Evolutionary conservation across 2,113 vertebrate species (phyloP), one percentile per base, ranked within the genome.

Genomic region (Tachysurus fulvidraco): DNA sequence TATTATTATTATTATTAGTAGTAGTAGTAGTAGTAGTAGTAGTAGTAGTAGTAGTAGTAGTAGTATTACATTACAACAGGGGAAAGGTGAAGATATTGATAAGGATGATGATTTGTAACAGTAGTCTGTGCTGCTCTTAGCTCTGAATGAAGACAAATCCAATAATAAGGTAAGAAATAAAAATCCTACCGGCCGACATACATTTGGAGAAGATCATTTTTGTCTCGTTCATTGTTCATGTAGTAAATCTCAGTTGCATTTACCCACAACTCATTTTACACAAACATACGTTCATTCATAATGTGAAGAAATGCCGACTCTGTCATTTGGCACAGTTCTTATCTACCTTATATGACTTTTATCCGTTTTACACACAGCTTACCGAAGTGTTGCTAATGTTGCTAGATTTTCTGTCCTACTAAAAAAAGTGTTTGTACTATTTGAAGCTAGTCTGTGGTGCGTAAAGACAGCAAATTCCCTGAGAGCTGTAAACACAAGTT

Each of bases 1-100:
- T 67, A 67, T 67, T 67, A 67, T 67, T 67, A 67, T 67, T 67
- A 67, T 67, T 73, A 44, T n/a, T n/a, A n/a, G n/a, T n/a, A n/a
- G n/a, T n/a, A n/a, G n/a, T n/a, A n/a, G n/a, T n/a, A n/a, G n/a
- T n/a, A n/a, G n/a, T n/a, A n/a, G n/a, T n/a, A n/a, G n/a, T n/a
- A n/a, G n/a, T n/a, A n/a, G n/a, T n/a, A n/a, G n/a, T n/a, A n/a
- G n/a, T n/a, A n/a, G n/a, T n/a, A n/a, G n/a, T n/a, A n/a, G n/a
- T n/a, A n/a, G n/a, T 67, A 67, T 67, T 73, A 44, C 21, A 73
- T 44, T 9, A 46, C 41, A 73, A 46, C 8, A 46, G 9, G 0
- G 36, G 19, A 46, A 73, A 44, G 17, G 3, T 19, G 44, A 44
- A 73, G 10, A 46, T 46, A 46, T 12, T 46, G 19, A 46, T 19